Conservation (phyloP, 2,113 vertebrate genomes). For the Megaptera novaeangliae region DNA sequence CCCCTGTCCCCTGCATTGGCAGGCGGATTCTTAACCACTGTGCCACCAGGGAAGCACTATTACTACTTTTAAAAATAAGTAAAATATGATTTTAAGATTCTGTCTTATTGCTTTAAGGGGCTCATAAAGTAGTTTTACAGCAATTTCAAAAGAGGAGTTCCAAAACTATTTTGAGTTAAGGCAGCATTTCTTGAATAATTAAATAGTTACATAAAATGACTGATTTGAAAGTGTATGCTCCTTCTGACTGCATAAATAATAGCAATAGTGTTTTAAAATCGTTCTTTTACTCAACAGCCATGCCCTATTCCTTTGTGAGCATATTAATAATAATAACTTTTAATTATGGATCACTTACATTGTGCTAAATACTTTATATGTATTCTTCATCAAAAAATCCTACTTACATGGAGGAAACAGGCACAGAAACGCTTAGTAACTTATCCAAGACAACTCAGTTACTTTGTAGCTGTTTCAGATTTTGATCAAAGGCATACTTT, state of each 20-base stretch:
- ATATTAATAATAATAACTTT: background rate
- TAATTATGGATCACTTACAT: background rate
- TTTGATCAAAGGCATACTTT: background rate
- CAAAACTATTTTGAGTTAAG: background rate
- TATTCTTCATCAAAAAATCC: background rate
- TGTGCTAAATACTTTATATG: background rate
- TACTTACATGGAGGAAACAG: background rate
- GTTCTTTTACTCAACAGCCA: background rate
- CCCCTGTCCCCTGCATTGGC: too few species aligned
- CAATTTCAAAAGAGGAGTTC: background rate
- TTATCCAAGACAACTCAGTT: background rate
- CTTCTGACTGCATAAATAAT: background rate
- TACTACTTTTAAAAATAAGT: background rate
- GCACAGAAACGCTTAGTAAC: background rate
- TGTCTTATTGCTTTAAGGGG: background rate
- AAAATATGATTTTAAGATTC: background rate
- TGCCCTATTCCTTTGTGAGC: background rate
- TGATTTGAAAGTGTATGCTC: background rate
- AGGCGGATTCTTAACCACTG: too few species aligned
- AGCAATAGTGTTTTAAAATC: background rate
- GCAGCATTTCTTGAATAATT: background rate
- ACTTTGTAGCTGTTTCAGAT: background rate
- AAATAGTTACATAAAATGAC: background rate
- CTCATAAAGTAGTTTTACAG: background rate
- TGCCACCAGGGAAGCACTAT: too few species aligned